Evolutionary conservation across 2,113 vertebrate genomes (phyloP).

Genomic region (Plestiodon gilberti): DNA sequence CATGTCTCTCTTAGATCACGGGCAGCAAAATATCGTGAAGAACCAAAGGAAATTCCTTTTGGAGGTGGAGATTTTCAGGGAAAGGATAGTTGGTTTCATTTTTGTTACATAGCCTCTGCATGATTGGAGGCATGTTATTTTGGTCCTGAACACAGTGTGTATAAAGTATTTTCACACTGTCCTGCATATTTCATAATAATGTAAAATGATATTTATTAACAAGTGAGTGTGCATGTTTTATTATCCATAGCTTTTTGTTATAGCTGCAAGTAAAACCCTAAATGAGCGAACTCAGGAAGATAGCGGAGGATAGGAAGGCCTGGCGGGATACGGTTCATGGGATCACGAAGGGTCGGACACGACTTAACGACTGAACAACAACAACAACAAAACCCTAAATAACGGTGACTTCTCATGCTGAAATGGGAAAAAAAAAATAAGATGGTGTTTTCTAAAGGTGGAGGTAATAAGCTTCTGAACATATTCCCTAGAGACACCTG

Average conservation of each 20-base stretch:
- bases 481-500: too few species aligned
- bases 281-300: too few species aligned
- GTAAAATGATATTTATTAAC: neutral
- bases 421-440: too few species aligned
- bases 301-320: too few species aligned
- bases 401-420: too few species aligned
- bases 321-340: too few species aligned
- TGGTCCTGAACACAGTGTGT: neutral
- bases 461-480: too few species aligned
- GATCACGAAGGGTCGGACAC: too few species aligned
- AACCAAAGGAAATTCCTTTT: neutral
- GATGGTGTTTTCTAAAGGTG: too few species aligned
- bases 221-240: neutral
- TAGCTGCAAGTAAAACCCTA: too few species aligned
- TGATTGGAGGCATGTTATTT: neutral
- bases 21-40: neutral
- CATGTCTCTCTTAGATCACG: neutral
- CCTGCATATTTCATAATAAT: neutral
- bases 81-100: neutral
- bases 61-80: neutral
- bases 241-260: neutral
- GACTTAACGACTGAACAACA: too few species aligned
- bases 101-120: neutral
- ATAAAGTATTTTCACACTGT: neutral
- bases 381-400: too few species aligned